A percentile compares a stretch with the other conserved stretches of the same genome.
Conservation (phyloP, 2,113 vertebrate species). For the Heterocephalus glaber region DNA sequence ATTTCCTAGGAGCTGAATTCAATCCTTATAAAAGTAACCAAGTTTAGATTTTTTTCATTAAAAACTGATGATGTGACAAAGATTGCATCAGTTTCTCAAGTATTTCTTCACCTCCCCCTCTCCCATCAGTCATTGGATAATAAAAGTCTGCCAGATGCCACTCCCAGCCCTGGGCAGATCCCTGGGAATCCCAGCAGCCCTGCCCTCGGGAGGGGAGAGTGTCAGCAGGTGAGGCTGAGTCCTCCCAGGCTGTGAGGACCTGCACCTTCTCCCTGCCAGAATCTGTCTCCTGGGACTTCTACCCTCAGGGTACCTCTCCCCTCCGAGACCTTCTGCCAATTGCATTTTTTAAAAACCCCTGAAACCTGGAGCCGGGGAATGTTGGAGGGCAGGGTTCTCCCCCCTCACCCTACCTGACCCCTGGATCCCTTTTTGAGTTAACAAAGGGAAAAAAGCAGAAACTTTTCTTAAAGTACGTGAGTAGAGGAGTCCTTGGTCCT, state of each 20-base stretch:
- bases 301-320: background rate
- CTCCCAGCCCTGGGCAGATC: background rate
- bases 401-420: background rate
- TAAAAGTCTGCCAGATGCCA: slow-evolving; percentile 16
- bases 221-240: background rate
- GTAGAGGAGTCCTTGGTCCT: background rate
- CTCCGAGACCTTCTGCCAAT: background rate
- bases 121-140: background rate
- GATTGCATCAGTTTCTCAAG: background rate
- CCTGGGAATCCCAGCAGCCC: background rate
- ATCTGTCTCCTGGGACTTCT: background rate
- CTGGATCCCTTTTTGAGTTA: background rate
- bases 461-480: background rate
- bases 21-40: background rate
- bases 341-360: slow-evolving; percentile 8
- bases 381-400: too few species aligned
- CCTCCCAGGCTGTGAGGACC: rapidly evolving
- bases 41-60: slow-evolving; percentile 40
- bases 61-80: slow-evolving; percentile 17
- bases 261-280: background rate
- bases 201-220: background rate
- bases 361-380: background rate
- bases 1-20: background rate
- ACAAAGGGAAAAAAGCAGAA: background rate
- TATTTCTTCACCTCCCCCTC: background rate